Conservation (phyloP, 2,888 invertebrate genomes). For the Protophormia terraenovae region DNA sequence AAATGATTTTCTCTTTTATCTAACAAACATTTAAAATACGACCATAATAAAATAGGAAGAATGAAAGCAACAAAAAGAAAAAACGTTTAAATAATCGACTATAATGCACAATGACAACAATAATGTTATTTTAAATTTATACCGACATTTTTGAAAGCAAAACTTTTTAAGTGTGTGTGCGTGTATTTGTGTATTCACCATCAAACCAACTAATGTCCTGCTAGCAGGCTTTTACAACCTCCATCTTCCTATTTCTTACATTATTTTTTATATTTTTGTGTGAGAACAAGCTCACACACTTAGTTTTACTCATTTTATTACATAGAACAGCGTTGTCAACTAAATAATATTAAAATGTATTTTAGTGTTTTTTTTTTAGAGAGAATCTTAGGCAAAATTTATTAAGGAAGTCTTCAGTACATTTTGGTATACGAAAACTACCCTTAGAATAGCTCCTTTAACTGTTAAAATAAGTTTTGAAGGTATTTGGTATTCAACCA, state of each 20-base stretch:
- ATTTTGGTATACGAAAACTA: too few relatives aligned
- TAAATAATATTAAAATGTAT: not conserved
- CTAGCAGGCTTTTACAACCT: not conserved
- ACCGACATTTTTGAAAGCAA: not conserved
- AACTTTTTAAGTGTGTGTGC: not conserved
- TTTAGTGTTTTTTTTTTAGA: not conserved
- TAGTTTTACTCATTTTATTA: not conserved
- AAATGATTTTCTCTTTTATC: slow-evolving; percentile 39
- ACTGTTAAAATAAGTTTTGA: too few relatives aligned
- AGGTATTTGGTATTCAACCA: too few relatives aligned
- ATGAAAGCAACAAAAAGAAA: not conserved
- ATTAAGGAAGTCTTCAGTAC: too few relatives aligned
- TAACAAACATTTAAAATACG: slow-evolving; percentile 15
- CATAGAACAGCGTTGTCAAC: not conserved
- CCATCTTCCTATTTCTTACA: not conserved
- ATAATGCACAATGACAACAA: slow-evolving; percentile 53
- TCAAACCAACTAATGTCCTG: not conserved
- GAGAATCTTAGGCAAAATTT: too few relatives aligned
- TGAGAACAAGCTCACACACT: not conserved
- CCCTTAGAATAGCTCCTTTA: too few relatives aligned
- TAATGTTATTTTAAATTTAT: slow-evolving; percentile 46
- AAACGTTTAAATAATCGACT: slow-evolving; percentile 25
- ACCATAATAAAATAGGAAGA: not conserved
- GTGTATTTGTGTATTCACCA: too few relatives aligned
- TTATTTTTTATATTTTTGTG: not conserved